Percentiles rank a stretch among this genome's conserved stretches.
phyloP scores from a whole-genome alignment of 2,888 invertebrate species.

The Acronicta psi region DNA sequence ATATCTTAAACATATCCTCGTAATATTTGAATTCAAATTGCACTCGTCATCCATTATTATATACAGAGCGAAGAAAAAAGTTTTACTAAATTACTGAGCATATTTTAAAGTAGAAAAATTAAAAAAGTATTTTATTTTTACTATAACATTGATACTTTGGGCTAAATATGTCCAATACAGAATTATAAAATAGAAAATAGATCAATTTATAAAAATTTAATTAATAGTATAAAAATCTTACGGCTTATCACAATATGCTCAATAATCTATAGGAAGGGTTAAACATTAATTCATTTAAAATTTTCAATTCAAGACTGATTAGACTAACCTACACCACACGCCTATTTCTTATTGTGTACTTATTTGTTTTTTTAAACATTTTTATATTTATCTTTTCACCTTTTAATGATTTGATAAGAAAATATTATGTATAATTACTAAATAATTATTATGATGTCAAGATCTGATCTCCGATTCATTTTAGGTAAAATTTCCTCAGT shows the following conservation, averaged over 20 bases:
- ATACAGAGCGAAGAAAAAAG: conserved; percentile 51
- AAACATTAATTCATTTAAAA: conserved; percentile 63
- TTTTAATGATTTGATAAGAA: neutral
- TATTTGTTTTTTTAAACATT: conserved; percentile 6
- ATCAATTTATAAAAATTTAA: conserved; percentile 28
- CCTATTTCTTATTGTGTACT: conserved; percentile 21
- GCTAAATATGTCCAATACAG: conserved; percentile 17
- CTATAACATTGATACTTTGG: conserved; percentile 4
- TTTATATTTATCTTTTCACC: conserved; percentile 7
- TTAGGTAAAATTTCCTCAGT: too few species aligned
- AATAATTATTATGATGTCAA: too few species aligned
- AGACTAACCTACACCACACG: conserved; percentile 75
- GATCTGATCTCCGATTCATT: too few species aligned
- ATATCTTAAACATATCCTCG: conserved; percentile 69
- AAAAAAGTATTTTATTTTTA: conserved; percentile 5
- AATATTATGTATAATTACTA: neutral
- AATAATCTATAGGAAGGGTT: conserved; percentile 63
- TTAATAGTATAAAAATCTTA: conserved; percentile 44
- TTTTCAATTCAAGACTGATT: conserved; percentile 87
- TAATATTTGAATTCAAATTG: conserved; percentile 38
- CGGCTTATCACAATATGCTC: conserved; percentile 73
- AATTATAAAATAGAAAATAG: conserved; percentile 23
- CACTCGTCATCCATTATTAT: conserved; percentile 65
- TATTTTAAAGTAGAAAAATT: conserved; percentile 13
- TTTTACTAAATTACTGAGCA: conserved; percentile 30